Evolutionary conservation across 2,113 vertebrate genomes (phyloP).

Genomic region (Tiliqua scincoides): DNA sequence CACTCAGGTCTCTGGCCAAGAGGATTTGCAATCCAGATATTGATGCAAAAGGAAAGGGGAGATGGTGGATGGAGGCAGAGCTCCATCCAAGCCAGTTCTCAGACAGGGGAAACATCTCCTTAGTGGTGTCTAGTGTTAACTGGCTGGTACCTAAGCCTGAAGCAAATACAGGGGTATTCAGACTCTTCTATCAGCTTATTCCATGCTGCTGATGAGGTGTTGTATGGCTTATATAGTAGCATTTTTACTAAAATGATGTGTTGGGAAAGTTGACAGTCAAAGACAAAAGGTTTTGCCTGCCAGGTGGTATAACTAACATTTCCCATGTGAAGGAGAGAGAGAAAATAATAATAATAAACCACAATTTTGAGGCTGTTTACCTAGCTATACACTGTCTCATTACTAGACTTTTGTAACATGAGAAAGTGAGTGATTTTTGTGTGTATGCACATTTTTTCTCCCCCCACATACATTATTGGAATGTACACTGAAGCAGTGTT

Average conservation of each 20-base stretch:
- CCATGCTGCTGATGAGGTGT: background rate
- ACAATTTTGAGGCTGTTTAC: background rate
- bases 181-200: background rate
- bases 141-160: no score
- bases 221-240: background rate
- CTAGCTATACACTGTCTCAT: background rate
- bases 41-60: no score
- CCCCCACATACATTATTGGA: background rate
- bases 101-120: no score
- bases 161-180: background rate
- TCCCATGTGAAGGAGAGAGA: no score
- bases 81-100: no score
- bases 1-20: no score
- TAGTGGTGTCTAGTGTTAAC: no score
- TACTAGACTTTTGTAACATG: rapidly evolving
- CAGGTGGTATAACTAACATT: background rate
- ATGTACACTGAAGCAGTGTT: background rate
- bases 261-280: background rate
- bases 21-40: no score
- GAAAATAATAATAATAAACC: no score
- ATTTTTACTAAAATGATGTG: background rate
- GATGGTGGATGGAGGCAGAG: no score
- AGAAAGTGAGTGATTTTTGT: background rate
- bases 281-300: background rate
- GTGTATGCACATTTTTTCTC: background rate